Percentiles rank a stretch among this genome's conserved stretches.
Evolutionary conservation across 2,113 vertebrate genomes (phyloP).

Genomic region (Columba janthina): DNA sequence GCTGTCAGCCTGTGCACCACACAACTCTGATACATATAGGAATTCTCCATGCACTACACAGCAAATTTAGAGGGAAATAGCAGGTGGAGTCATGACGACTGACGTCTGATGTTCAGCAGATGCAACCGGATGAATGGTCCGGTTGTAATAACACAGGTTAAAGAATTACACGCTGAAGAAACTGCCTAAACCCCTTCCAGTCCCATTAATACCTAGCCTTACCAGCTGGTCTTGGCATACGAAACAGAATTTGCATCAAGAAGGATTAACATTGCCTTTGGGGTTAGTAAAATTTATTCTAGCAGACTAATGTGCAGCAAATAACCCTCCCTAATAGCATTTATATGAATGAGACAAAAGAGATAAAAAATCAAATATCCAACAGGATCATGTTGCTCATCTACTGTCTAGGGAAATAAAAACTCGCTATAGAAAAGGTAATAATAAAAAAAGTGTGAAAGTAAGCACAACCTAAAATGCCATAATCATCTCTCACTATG

Average conservation of each 20-base stretch:
- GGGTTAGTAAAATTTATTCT: conserved; percentile 5
- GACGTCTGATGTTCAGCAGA: accelerated
- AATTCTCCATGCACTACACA: background rate
- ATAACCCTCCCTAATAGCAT: background rate
- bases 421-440: background rate
- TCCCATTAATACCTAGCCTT: background rate
- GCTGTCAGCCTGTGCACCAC: background rate
- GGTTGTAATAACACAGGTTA: background rate
- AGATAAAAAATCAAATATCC: conserved; percentile 10
- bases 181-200: background rate
- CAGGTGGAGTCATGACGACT: background rate
- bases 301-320: background rate
- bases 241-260: background rate
- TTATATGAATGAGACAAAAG: background rate
- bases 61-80: background rate
- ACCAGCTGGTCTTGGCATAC: background rate
- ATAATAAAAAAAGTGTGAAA: background rate
- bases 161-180: background rate
- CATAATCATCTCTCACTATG: background rate
- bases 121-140: background rate
- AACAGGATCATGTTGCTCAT: background rate
- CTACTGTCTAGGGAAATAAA: background rate
- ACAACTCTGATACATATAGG: background rate
- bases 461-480: background rate
- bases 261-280: background rate